These are phyloP conservation scores for Tholera decimalis DNA, from an alignment of 2,888 invertebrate species.

Conservation along the genomic window DNA sequence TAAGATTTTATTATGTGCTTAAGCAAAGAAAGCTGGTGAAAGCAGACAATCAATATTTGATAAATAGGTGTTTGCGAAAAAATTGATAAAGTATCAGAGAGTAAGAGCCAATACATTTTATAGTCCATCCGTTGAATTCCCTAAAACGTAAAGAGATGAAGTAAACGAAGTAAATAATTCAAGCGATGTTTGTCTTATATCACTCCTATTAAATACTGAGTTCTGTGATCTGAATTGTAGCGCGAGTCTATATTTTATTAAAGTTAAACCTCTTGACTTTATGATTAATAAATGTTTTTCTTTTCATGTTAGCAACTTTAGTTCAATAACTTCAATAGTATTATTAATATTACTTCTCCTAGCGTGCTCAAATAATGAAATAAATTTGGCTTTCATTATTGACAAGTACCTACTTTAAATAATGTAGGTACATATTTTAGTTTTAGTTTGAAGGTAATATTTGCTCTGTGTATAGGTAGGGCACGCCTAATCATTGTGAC, in stretches of 20 bases:
- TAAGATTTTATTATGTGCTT: neutral
- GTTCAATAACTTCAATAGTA: conserved; percentile 14
- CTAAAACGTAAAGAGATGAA: conserved; percentile 38
- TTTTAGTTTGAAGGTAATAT: no score
- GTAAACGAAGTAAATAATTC: conserved; percentile 18
- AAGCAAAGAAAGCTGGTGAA: neutral
- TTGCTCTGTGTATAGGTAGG: neutral
- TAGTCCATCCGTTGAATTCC: conserved; percentile 45
- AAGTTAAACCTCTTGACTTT: conserved; percentile 51
- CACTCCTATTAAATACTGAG: conserved; percentile 33
- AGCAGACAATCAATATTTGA: neutral
- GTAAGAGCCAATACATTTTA: conserved; percentile 41
- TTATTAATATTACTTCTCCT: conserved; percentile 5
- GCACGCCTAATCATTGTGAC: neutral
- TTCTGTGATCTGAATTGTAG: conserved; percentile 19
- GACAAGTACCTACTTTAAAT: no score
- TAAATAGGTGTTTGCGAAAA: conserved; percentile 8
- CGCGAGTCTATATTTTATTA: conserved; percentile 50
- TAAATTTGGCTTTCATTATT: conserved; percentile 13
- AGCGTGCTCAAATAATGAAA: conserved; percentile 15
- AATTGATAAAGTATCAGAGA: conserved; percentile 11
- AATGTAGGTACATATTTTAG: no score
- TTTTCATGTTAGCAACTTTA: conserved; percentile 32
- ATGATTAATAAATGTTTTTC: conserved; percentile 65
- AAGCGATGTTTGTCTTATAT: conserved; percentile 29